Conservation (phyloP, 2,113 vertebrate genomes). For the Chaetorhynchus papuensis region DNA sequence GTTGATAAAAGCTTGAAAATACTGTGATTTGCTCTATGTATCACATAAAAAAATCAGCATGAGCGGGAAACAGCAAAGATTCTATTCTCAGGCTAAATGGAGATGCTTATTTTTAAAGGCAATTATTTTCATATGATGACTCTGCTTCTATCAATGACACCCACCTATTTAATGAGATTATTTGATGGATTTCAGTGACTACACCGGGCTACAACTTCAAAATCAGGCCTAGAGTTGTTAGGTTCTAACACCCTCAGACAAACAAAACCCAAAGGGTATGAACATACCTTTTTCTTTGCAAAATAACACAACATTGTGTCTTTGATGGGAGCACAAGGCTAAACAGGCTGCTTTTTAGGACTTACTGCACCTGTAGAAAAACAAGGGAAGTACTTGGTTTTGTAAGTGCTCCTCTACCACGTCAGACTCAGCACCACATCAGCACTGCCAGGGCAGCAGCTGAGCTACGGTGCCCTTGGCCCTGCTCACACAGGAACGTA, state of each 20-base stretch:
- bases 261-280: not conserved
- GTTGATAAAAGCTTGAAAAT: not conserved
- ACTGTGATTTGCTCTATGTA: not conserved
- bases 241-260: not conserved
- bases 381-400: not conserved
- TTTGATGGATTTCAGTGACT: not conserved
- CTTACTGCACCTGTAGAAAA: not conserved
- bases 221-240: not conserved
- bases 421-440: accelerated
- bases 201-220: not conserved
- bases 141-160: not conserved
- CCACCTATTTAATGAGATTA: not conserved
- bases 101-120: not conserved
- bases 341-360: not conserved
- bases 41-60: not conserved
- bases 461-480: not conserved
- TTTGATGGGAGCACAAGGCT: not conserved
- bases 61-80: not conserved
- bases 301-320: not conserved
- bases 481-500: not conserved
- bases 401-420: not conserved
- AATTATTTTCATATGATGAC: not conserved
- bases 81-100: not conserved
- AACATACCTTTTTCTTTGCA: not conserved
- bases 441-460: not conserved